phyloP scores from a whole-genome alignment of 2,797 vertebrate genomes.

The Tenualosa thibaudeaui region DNA sequence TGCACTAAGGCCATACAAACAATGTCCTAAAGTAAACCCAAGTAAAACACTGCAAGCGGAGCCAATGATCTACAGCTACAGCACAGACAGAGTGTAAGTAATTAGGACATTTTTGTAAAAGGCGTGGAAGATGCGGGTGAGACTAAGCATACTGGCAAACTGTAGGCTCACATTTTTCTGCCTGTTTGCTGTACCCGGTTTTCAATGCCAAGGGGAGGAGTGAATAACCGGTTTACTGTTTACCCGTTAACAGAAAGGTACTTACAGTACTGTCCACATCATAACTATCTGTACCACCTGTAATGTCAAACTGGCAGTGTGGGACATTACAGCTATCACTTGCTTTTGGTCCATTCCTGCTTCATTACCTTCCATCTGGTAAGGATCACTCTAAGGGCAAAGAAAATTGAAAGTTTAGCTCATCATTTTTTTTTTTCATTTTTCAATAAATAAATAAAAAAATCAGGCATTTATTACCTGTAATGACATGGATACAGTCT shows the following conservation, averaged over 20 bases:
- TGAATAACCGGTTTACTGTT: not conserved
- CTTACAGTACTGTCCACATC: slow-evolving; percentile 7
- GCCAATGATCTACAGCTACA: not conserved
- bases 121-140: slow-evolving; percentile 21
- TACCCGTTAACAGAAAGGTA: slow-evolving; percentile 8
- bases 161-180: slow-evolving; percentile 27
- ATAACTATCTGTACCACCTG: not conserved
- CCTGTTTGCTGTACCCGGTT: not conserved
- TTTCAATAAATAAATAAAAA: too few relatives aligned
- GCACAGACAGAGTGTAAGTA: slow-evolving; percentile 31
- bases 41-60: not conserved
- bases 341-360: slow-evolving; percentile 9
- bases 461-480: not conserved
- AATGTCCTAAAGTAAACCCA: slow-evolving; percentile 29
- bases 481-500: not conserved
- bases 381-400: slow-evolving; percentile 17
- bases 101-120: slow-evolving; percentile 46
- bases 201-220: not conserved
- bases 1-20: slow-evolving; percentile 43
- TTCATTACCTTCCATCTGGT: slow-evolving; percentile 14
- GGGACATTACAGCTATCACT: not conserved
- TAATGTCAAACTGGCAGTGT: not conserved
- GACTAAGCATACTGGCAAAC: slow-evolving; percentile 34
- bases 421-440: too few relatives aligned
- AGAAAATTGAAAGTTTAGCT: slow-evolving; percentile 33